These are phyloP conservation scores for Ranitomeya imitator DNA, from an alignment of 2,113 vertebrate species.

Conservation along the genomic window DNA sequence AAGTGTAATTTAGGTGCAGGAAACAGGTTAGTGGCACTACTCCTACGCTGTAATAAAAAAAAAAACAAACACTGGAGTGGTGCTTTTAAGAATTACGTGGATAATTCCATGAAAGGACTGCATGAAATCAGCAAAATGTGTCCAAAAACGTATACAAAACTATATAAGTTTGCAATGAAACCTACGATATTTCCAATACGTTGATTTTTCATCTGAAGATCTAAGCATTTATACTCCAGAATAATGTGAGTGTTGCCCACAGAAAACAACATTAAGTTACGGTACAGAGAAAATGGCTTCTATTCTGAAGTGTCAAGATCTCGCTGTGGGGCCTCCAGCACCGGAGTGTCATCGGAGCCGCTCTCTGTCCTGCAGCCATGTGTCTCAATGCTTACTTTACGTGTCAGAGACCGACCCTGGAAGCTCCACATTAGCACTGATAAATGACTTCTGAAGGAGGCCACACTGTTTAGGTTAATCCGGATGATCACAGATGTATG, in stretches of 20 bases:
- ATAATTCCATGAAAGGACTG: no score
- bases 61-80: no score
- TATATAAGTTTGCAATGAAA: neutral
- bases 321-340: slow-evolving; percentile 4
- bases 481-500: slow-evolving; percentile 49
- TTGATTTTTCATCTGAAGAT: no score
- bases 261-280: slow-evolving; percentile 16
- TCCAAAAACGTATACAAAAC: neutral
- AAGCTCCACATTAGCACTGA: slow-evolving; percentile 45
- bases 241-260: neutral
- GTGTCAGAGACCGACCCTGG: slow-evolving; percentile 5
- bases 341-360: neutral
- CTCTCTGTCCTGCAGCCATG: slow-evolving; percentile 27
- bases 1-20: no score
- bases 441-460: slow-evolving; percentile 48
- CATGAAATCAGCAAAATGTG: no score
- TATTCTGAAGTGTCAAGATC: slow-evolving; percentile 16
- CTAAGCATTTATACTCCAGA: neutral
- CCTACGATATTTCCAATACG: no score
- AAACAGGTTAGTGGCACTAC: no score
- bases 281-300: slow-evolving; percentile 13
- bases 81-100: no score
- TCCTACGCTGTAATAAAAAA: no score
- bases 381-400: slow-evolving; percentile 7
- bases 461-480: slow-evolving; percentile 42